Evolutionary conservation across 2,113 vertebrate species (phyloP).

Genomic region (Nansenia antarctica): DNA sequence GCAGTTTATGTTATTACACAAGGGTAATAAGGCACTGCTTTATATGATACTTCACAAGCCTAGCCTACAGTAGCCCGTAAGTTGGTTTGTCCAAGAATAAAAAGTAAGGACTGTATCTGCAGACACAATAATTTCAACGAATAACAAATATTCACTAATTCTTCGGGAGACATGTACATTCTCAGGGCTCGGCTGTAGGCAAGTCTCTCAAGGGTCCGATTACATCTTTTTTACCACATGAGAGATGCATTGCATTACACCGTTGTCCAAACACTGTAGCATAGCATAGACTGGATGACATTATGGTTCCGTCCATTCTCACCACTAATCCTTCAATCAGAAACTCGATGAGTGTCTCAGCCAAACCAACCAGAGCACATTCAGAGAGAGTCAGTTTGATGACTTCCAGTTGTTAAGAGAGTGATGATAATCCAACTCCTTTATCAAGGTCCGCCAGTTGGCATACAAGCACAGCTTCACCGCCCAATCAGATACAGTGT

Average conservation of each 20-base stretch:
- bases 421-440: conserved; percentile 3
- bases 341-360: conserved; percentile 3
- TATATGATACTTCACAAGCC: too few relatives aligned
- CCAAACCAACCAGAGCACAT: conserved; percentile 39
- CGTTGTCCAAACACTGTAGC: conserved; percentile 13
- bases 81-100: too few relatives aligned
- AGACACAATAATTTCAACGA: too few relatives aligned
- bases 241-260: conserved; percentile 8
- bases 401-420: conserved; percentile 42
- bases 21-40: too few relatives aligned
- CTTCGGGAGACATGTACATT: background rate
- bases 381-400: conserved; percentile 31
- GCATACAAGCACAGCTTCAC: conserved; percentile 36
- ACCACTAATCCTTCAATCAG: background rate
- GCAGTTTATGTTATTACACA: too few relatives aligned
- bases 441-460: conserved; percentile 40
- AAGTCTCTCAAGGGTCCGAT: background rate
- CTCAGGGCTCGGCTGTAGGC: background rate
- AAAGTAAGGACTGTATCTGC: too few relatives aligned
- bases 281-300: conserved; percentile 20
- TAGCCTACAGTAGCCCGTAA: too few relatives aligned
- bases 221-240: conserved; percentile 31
- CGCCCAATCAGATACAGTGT: conserved; percentile 30
- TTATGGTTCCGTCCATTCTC: conserved; percentile 5
- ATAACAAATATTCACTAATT: background rate